Percentiles rank a stretch among this genome's conserved stretches.
Evolutionary conservation across 1,140 invertebrate species (phyloP).

Genomic region (Zaprionus camerounensis): DNA sequence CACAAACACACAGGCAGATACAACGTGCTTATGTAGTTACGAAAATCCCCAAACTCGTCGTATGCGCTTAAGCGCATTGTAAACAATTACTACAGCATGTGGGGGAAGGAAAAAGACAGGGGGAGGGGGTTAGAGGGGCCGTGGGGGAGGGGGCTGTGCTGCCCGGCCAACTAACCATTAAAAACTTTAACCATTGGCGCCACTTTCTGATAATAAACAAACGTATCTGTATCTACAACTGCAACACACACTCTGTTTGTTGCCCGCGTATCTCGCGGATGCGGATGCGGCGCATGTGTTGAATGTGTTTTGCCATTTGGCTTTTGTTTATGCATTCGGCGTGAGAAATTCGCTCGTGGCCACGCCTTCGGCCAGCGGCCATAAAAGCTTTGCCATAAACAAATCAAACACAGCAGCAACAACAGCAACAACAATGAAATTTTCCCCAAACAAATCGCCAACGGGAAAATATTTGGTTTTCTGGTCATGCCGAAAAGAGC

Average conservation of each 20-base stretch:
- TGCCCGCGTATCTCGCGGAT: constrained; percentile 18
- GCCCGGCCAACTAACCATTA: constrained; percentile 55
- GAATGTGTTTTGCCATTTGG: constrained; percentile 3
- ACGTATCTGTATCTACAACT: constrained; percentile 22
- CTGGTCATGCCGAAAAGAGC: constrained; percentile 70
- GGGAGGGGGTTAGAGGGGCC: not conserved
- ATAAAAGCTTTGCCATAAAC: constrained; percentile 47
- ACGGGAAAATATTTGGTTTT: constrained; percentile 77
- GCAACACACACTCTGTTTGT: constrained; percentile 8
- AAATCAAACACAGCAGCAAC: constrained; percentile 40
- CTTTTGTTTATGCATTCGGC: constrained; percentile 62
- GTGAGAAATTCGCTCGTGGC: constrained; percentile 64
- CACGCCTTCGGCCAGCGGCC: constrained; percentile 48
- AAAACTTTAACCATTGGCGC: constrained; percentile 78
- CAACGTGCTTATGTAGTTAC: constrained; percentile 7
- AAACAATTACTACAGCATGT: constrained; percentile 42
- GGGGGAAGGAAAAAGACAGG: not conserved
- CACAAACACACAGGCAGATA: not conserved
- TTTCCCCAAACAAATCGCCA: constrained; percentile 47
- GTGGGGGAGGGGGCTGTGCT: not conserved
- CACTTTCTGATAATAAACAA: constrained; percentile 80
- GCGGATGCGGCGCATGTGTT: constrained; percentile 15
- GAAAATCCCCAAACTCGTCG: not conserved
- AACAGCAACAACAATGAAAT: constrained; percentile 6
- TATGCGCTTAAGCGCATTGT: constrained; percentile 48